A percentile compares a stretch with the other conserved stretches of the same genome.
These are phyloP conservation scores for Heliopora coerulea DNA, from an alignment of 92 coral and sea anemone species.

Conservation along the genomic window DNA sequence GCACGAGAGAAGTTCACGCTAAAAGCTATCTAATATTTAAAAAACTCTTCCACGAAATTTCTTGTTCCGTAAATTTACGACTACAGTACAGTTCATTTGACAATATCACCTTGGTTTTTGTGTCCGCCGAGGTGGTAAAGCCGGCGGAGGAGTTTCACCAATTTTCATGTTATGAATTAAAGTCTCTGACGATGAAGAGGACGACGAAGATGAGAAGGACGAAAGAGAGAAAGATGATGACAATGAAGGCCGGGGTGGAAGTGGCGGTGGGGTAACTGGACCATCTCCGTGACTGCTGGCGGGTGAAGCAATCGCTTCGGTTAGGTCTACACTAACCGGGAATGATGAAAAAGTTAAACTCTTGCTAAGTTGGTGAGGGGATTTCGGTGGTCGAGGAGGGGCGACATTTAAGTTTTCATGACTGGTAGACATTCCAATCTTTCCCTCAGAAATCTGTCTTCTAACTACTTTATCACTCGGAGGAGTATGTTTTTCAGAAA, in stretches of 20 bases:
- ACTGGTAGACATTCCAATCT: not conserved
- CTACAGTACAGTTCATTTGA: not conserved
- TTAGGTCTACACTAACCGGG: conserved; percentile 22
- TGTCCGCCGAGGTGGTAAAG: conserved; percentile 21
- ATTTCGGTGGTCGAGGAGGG: conserved; percentile 39
- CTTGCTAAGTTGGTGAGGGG: conserved; percentile 10
- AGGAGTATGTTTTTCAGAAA: not conserved
- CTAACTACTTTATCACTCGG: not conserved
- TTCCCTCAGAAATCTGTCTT: conserved; percentile 14
- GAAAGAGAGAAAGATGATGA: not conserved
- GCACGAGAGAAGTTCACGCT: too few relatives aligned
- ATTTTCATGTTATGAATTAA: not conserved
- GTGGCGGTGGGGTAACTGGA: not conserved
- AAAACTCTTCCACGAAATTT: conserved; percentile 20
- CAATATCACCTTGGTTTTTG: conserved; percentile 12
- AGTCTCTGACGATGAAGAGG: not conserved
- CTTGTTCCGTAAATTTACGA: not conserved
- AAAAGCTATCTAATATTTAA: too few relatives aligned
- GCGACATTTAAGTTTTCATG: not conserved
- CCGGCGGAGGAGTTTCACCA: conserved; percentile 11
- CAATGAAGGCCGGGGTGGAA: conserved; percentile 12
- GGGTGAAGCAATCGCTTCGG: not conserved
- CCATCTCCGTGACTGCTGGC: not conserved
- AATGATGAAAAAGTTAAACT: conserved; percentile 10
- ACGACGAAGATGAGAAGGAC: conserved; percentile 17